phyloP scores from a whole-genome alignment of 2,888 invertebrate genomes.

The Nemurella pictetii region DNA sequence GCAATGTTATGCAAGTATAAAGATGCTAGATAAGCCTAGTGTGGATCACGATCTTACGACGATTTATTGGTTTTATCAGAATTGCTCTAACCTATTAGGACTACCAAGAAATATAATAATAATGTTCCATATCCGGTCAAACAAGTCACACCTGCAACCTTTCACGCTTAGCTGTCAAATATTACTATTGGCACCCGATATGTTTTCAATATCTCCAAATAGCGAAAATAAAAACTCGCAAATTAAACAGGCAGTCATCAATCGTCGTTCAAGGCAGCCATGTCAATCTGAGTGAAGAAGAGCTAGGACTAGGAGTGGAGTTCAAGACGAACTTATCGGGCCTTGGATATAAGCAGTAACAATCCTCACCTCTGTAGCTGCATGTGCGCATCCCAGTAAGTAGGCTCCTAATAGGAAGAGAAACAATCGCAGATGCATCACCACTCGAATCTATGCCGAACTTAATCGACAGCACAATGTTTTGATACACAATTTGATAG shows the following conservation, averaged over 20 bases:
- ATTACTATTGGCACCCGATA: not conserved
- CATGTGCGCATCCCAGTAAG: slow-evolving; percentile 73
- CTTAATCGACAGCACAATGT: slow-evolving; percentile 39
- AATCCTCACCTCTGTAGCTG: slow-evolving; percentile 69
- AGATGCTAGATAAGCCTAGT: not conserved
- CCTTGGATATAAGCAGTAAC: slow-evolving; percentile 36
- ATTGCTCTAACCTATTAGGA: not conserved
- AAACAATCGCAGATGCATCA: slow-evolving; percentile 79
- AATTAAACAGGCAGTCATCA: not conserved
- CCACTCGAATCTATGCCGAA: slow-evolving; percentile 52
- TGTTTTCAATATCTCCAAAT: not conserved
- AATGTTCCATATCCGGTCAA: not conserved
- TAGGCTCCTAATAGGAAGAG: slow-evolving; percentile 72
- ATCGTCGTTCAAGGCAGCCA: slow-evolving; percentile 32
- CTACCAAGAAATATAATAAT: not conserved
- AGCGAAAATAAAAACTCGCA: not conserved
- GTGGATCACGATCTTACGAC: no score
- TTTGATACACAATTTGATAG: slow-evolving; percentile 40
- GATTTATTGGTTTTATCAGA: not conserved
- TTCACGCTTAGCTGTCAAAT: slow-evolving; percentile 34
- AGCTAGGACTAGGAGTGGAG: slow-evolving; percentile 3
- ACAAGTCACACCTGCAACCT: slow-evolving; percentile 37
- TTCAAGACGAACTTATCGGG: slow-evolving; percentile 1
- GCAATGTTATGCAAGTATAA: not conserved
- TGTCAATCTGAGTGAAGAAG: slow-evolving; percentile 30